Evolutionary conservation across 2,888 invertebrate species (phyloP), one percentile per base, ranked within the genome.

Genomic region (Callyntrura sp.): DNA sequence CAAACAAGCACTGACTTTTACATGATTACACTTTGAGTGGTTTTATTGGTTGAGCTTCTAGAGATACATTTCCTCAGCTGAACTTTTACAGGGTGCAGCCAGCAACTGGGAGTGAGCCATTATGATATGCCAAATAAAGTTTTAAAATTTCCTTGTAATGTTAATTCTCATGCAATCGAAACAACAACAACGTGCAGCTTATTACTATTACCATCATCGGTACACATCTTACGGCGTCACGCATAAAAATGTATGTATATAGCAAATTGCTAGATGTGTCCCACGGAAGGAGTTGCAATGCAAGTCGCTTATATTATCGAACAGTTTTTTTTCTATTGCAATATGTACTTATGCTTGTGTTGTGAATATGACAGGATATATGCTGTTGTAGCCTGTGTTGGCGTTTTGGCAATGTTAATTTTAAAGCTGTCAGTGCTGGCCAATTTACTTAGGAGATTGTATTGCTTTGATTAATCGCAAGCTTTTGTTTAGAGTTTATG

Each of bases 1-100:
- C 76, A 88, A 88, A 88, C 82, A 82, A 82, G 68, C 82, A 82
- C 73, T 82, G 88, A 88, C 88, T 88, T 88, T 88, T 88, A 88
- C 88, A 88, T 88, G 88, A 82, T 88, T 88, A 60, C 45, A 57
- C 79, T 55, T 51, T 57, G 55, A 25, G 43, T 23, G 25, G 28
- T 87, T 81, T 87, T 79, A 81, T 68, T 87, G 87, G 70, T 35
- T 76, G 78, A 11, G 55, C 55, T 25, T 78, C 55, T 78, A 73
- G 20, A 45, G 3, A 9, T 6, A 73, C 25, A n/a, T 51, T 55
- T 25, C 51, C 14, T 55, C 51, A 23, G 6, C 23, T 65, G 82
- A 45, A 82, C 8, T 43, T 48, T 25, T 48, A 25, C 55, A 60
- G 85, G 85, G 85, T 85, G 85, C 85, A 85, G 85, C 65, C 35